Base-by-base conservation (phyloP, 2,113 vertebrate species). In the Eira barbara region DNA sequence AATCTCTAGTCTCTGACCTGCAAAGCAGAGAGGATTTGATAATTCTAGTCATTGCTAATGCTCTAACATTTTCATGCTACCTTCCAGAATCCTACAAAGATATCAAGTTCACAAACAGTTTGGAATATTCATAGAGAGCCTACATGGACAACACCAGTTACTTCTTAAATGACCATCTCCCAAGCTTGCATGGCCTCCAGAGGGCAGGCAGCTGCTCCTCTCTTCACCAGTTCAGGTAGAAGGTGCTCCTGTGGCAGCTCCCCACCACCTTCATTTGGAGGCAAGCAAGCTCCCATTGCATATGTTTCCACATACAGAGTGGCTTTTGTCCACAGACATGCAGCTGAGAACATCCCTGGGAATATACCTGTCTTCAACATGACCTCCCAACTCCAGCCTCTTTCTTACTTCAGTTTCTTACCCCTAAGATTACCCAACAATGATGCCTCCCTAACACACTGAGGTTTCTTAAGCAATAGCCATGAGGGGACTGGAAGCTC, bases 241-340 rank as follows among this genome's bases (percentile, higher is more conserved):
- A 88, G 1, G 25, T 71, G 23, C 29, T 79, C 7, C 0, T 18
- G 10, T 1, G 3, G 25, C 25, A 59, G 20, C 7, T 65, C 27
- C 45, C 4, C 20, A 27, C 23, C 4, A 14, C 9, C 39, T 55
- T 74, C 20, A 31, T 47, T 27, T 20, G 2, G 34, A 47, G 3
- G 27, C 18, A 25, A 73, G 9, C 27, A 81, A 78, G 52, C 2
- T 9, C 52, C 34, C 3, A 0, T 12, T 36, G 31, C 17, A 4
- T 42, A 27, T 36, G 31, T 45, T 39, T 76, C 78, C 52, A 55
- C 2, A 31, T 6, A 9, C 39, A 34, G 29, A 55, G 34, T n/a
- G 42, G 9, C 42, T 29, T 52, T 85, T 57, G 36, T 69, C 79
- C 18, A 81, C 21, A 92, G 45, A 81, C 91, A 63, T 63, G 9